A percentile compares a stretch with the other conserved stretches of the same genome.
These are phyloP conservation scores for Embiotoca jacksoni DNA, from an alignment of 2,113 vertebrate genomes.

Conservation along the genomic window DNA sequence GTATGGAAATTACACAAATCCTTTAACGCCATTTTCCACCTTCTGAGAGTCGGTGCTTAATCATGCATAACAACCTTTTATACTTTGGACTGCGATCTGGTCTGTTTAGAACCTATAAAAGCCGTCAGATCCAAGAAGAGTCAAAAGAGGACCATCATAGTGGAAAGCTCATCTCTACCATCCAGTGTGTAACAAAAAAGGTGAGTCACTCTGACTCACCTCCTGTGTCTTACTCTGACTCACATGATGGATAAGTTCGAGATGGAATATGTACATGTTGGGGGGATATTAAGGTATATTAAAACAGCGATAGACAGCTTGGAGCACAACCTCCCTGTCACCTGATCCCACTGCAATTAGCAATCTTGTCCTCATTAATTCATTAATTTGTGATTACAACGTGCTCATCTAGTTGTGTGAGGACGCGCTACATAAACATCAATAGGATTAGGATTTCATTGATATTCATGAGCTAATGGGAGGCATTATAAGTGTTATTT, in stretches of 20 bases:
- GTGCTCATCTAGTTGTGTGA: conserved; percentile 71
- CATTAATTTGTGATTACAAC: conserved; percentile 75
- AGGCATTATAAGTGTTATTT: conserved; percentile 76
- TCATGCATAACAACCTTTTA: background rate
- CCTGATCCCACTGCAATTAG: conserved; percentile 64
- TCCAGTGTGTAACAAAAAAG: conserved; percentile 65
- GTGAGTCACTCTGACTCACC: conserved; percentile 65
- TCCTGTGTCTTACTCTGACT: conserved; percentile 56
- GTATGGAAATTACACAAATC: conserved; percentile 21
- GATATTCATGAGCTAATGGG: conserved; percentile 84
- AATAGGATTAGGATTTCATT: conserved; percentile 82
- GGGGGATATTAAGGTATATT: conserved; percentile 25
- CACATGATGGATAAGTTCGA: conserved; percentile 20
- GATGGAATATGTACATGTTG: background rate
- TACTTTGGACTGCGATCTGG: conserved; percentile 38
- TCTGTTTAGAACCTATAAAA: conserved; percentile 60
- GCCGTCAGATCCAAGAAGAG: conserved; percentile 61
- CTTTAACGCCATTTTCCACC: background rate
- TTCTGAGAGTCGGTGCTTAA: conserved; percentile 1
- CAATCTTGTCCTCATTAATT: conserved; percentile 70
- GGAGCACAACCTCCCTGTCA: conserved; percentile 33
- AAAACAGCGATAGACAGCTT: conserved; percentile 9
- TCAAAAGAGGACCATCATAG: conserved; percentile 64
- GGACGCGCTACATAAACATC: conserved; percentile 80
- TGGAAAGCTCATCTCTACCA: conserved; percentile 70